Evolutionary conservation across 1,140 invertebrate species (phyloP), one percentile per base, ranked within the genome.

Genomic region (Bombyx mandarina): DNA sequence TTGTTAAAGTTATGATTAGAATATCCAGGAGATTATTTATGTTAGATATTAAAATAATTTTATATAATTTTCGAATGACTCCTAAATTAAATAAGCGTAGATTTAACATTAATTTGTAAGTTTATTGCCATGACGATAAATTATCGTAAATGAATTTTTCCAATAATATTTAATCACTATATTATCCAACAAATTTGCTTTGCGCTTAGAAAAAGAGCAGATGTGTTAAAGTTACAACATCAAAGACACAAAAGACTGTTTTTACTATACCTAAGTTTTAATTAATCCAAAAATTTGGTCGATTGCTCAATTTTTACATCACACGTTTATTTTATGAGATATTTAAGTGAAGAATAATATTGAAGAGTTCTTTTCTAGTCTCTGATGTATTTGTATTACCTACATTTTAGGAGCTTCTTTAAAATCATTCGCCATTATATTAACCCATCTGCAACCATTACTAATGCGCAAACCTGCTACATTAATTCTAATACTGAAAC

Each of bases 1-100:
- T 84, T 81, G 75, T 82, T 82, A 82, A 76, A 74, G 65, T 75
- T 74, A 75, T 61, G 69, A 71, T 80, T 76, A 72, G 67, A 74
- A 63, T 73, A 10, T 42, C 42, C 66, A 62, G 60, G 76, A 82
- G 73, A 79, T 83, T 84, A 82, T 86, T 86, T 82, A 82, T 51
- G 12, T 75, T 71, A 59, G 45, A 46, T 63, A 58, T 58, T 48
- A 47, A 58, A 65, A 50, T 71, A 73, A 70, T 62, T 58, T 60
- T 45, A 43, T 48, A 35, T 56, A 6, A 42, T 49, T 45, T 65
- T 45, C 61, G 62, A 66, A 66, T 67, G 66, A 66, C 60, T 69
- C 56, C 65, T 71, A 67, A 58, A 64, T 58, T 67, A 61, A 71
- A 67, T 73, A 61, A 62, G 58, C 66, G 54, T 75, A 54, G 57